phyloP scores from a whole-genome alignment of 2,888 invertebrate species.

The Aphodius sticticus region DNA sequence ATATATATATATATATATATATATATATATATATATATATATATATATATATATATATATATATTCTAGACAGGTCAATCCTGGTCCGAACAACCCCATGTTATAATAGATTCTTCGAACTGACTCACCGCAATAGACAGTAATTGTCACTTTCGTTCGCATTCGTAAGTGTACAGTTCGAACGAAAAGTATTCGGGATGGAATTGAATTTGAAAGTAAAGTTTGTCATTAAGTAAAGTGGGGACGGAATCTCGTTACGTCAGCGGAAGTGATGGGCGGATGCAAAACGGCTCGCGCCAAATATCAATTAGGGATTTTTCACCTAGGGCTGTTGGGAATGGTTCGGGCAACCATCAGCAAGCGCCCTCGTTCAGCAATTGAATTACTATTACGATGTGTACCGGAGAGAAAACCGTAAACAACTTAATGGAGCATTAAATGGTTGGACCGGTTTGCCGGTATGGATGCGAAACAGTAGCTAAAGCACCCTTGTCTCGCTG shows the following conservation, averaged over 20 bases:
- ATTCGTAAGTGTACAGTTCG: no score
- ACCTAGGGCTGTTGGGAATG: not conserved
- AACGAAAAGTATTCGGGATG: no score
- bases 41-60: no score
- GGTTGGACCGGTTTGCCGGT: not conserved
- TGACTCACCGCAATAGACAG: no score
- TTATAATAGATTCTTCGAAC: no score
- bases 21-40: no score
- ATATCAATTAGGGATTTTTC: not conserved
- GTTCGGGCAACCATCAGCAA: not conserved
- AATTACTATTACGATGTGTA: not conserved
- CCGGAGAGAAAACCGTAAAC: constrained; percentile 21
- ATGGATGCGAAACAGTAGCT: not conserved
- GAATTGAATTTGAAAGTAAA: not conserved
- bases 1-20: no score
- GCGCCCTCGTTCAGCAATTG: not conserved
- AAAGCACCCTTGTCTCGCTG: not conserved
- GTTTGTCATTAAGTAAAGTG: not conserved
- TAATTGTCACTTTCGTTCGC: no score
- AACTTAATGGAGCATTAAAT: constrained; percentile 25
- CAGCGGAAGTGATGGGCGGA: not conserved
- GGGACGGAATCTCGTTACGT: not conserved
- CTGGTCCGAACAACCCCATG: no score
- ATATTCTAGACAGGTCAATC: no score
- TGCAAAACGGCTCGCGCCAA: not conserved